phyloP scores from a whole-genome alignment of 2,888 invertebrate genomes.

The Furcula furcula region DNA sequence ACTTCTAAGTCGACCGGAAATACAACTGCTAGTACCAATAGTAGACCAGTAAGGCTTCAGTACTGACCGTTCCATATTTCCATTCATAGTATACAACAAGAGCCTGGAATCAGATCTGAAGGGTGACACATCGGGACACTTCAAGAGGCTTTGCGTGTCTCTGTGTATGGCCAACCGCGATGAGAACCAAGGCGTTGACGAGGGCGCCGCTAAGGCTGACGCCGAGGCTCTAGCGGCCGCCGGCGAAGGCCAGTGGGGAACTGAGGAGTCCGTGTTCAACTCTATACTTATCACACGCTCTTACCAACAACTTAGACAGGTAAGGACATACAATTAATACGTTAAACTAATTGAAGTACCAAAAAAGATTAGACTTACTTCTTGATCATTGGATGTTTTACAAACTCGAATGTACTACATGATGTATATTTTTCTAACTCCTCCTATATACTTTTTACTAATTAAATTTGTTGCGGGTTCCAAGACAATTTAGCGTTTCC shows the following conservation, averaged over 20 bases:
- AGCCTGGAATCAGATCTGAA: conserved; percentile 92
- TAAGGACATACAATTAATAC: conserved; percentile 28
- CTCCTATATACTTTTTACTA: too few relatives aligned
- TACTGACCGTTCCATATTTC: too few relatives aligned
- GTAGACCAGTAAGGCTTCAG: too few relatives aligned
- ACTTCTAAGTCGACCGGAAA: too few relatives aligned
- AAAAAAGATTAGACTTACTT: too few relatives aligned
- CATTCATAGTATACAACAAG: conserved; percentile 91
- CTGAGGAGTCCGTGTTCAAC: conserved; percentile 95
- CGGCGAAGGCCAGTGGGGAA: conserved; percentile 93
- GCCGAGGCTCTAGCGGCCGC: conserved; percentile 90
- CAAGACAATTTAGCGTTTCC: too few relatives aligned
- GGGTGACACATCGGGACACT: conserved; percentile 97
- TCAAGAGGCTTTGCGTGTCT: conserved; percentile 94
- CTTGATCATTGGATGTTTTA: too few relatives aligned
- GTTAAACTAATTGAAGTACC: too few relatives aligned
- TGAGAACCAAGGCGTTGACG: conserved; percentile 93
- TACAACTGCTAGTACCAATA: too few relatives aligned
- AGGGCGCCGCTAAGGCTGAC: conserved; percentile 89
- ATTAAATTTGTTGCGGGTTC: too few relatives aligned
- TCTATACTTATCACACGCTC: conserved; percentile 92
- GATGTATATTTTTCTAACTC: too few relatives aligned
- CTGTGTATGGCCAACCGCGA: conserved; percentile 94
- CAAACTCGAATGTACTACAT: too few relatives aligned
- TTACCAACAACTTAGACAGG: conserved; percentile 92